phyloP scores from a whole-genome alignment of 2,888 invertebrate species.

The Cataglyphis altisquamis region DNA sequence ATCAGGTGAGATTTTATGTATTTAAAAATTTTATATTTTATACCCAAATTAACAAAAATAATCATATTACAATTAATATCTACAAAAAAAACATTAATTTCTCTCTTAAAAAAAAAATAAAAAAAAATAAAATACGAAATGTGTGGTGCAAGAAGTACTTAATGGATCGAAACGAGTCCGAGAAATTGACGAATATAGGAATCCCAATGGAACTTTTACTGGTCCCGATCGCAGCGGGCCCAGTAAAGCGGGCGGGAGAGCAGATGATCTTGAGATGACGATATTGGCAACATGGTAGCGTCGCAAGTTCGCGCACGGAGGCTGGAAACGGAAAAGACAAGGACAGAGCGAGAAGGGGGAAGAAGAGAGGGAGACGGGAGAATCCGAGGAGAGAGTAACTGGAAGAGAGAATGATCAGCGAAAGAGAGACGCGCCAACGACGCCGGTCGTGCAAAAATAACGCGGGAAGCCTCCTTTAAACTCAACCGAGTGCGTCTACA shows the following conservation, averaged over 20 bases:
- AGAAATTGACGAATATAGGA: slow-evolving; percentile 38
- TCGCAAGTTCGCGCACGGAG: slow-evolving; percentile 63
- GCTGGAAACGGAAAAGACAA: slow-evolving; percentile 31
- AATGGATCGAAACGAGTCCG: neutral
- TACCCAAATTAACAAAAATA: neutral
- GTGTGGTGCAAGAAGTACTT: neutral
- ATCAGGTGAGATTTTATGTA: neutral
- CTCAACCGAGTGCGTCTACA: slow-evolving; percentile 66
- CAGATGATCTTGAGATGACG: slow-evolving; percentile 74
- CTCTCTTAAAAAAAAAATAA: too few relatives aligned
- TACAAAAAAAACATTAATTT: neutral
- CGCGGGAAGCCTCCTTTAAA: slow-evolving; percentile 78
- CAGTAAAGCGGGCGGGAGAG: slow-evolving; percentile 63
- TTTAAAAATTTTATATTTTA: neutral
- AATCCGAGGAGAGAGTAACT: slow-evolving; percentile 49
- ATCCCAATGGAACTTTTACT: slow-evolving; percentile 47
- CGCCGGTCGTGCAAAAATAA: slow-evolving; percentile 80
- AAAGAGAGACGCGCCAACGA: slow-evolving; percentile 78
- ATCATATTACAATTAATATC: neutral
- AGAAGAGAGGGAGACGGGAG: slow-evolving; percentile 28
- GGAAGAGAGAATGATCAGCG: slow-evolving; percentile 61
- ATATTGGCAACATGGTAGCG: slow-evolving; percentile 75
- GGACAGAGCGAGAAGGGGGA: slow-evolving; percentile 15
- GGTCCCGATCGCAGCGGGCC: slow-evolving; percentile 61
- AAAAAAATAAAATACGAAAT: neutral